These are phyloP conservation scores for Sarcophilus harrisii DNA, from an alignment of 2,797 vertebrate species.

Conservation along the genomic window DNA sequence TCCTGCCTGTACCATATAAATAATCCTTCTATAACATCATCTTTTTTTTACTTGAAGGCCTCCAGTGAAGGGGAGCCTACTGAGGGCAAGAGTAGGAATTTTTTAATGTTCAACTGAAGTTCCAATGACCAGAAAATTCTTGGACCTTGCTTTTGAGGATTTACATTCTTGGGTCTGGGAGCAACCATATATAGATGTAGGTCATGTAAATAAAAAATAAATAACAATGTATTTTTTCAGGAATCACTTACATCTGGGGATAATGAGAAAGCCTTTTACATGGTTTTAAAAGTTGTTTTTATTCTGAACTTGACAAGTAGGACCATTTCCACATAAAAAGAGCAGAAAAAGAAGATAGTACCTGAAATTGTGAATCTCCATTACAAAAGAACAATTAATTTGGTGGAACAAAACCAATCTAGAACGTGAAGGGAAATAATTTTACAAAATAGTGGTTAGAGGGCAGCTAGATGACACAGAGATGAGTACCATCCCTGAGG, in stretches of 20 bases:
- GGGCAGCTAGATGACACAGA: too few species aligned
- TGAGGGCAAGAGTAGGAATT: neutral
- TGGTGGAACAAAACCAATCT: neutral
- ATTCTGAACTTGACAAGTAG: neutral
- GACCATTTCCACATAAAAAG: neutral
- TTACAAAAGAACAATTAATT: neutral
- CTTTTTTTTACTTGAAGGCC: neutral
- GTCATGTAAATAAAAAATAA: neutral
- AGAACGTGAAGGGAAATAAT: neutral
- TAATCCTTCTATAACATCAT: neutral
- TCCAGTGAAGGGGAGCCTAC: neutral
- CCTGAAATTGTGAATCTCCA: neutral
- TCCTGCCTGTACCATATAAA: neutral
- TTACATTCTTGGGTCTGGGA: neutral
- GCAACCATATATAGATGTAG: neutral
- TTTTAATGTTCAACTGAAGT: neutral
- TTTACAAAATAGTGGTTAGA: neutral
- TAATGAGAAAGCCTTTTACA: neutral
- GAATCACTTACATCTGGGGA: neutral
- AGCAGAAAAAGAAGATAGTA: neutral
- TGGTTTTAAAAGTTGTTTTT: neutral
- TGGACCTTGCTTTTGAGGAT: neutral
- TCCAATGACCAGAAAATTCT: neutral
- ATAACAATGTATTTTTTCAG: neutral
- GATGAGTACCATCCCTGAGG: too few species aligned